Evolutionary conservation across 2,888 invertebrate genomes (phyloP).

Genomic region (Brachypalpus laphriformis): DNA sequence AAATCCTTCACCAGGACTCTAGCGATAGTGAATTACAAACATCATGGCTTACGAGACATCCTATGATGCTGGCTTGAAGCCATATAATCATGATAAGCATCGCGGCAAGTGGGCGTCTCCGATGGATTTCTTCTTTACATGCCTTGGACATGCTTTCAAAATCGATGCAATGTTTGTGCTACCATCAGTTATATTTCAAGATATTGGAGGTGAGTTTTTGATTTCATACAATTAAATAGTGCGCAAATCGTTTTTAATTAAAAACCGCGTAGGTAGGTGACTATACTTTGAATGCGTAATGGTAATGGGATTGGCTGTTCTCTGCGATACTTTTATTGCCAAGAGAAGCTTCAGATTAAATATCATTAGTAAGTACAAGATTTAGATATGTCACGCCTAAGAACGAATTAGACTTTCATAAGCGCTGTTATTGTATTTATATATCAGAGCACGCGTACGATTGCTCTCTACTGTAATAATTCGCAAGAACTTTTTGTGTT

Average conservation of each 20-base stretch:
- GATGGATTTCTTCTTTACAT: slow-evolving; percentile 90
- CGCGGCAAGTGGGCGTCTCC: slow-evolving; percentile 89
- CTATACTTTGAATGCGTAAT: neutral
- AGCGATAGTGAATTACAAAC: neutral
- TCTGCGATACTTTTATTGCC: no score
- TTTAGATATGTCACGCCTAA: no score
- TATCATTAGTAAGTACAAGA: no score
- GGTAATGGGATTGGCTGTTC: no score
- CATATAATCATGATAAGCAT: slow-evolving; percentile 79
- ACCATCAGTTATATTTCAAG: slow-evolving; percentile 80
- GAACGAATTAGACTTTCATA: no score
- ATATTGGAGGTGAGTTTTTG: slow-evolving; percentile 78
- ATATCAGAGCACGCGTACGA: no score
- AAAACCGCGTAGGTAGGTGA: neutral
- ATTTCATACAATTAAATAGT: neutral
- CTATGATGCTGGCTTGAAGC: slow-evolving; percentile 79
- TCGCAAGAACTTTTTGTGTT: no score
- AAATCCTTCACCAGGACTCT: neutral
- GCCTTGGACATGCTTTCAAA: slow-evolving; percentile 91
- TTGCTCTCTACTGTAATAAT: no score
- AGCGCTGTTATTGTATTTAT: no score
- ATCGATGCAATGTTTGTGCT: slow-evolving; percentile 91
- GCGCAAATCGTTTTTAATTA: neutral
- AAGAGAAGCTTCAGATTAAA: no score
- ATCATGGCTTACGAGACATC: slow-evolving; percentile 72